These are phyloP conservation scores for Synanceia verrucosa DNA, from an alignment of 2,797 vertebrate genomes.

Conservation along the genomic window DNA sequence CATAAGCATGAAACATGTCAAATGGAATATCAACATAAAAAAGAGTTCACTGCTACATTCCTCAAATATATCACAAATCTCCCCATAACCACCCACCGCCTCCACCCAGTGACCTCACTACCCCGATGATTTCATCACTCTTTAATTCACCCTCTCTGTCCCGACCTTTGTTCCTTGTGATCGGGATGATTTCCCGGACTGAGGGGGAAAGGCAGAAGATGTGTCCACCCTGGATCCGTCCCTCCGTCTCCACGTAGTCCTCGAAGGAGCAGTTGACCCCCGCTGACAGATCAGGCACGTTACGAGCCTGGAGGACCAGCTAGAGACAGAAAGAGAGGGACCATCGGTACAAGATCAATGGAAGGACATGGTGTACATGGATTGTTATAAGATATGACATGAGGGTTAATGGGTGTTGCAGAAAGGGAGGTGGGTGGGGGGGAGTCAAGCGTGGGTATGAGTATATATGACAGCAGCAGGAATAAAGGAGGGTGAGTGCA, in stretches of 20 bases:
- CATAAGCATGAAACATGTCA: background rate
- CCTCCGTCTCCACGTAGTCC: constrained; percentile 94
- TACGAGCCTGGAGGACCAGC: constrained; percentile 94
- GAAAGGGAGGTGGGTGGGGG: background rate
- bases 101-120: constrained; percentile 43
- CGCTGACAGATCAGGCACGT: constrained; percentile 92
- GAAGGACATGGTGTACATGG: constrained; percentile 77
- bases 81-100: background rate
- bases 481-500: constrained; percentile 27
- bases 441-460: constrained; percentile 12
- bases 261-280: constrained; percentile 98
- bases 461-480: constrained; percentile 30
- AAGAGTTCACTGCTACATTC: background rate
- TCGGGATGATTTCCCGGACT: constrained; percentile 89
- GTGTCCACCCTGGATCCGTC: constrained; percentile 87
- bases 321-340: constrained; percentile 54
- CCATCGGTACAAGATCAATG: constrained; percentile 74
- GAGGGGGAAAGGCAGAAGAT: constrained; percentile 95
- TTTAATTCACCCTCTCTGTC: constrained; percentile 35
- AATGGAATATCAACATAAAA: constrained; percentile 3
- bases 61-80: background rate
- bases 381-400: constrained; percentile 79
- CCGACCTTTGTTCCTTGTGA: constrained; percentile 92
- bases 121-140: constrained; percentile 34
- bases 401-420: constrained; percentile 69